Evolutionary conservation across 2,888 invertebrate genomes (phyloP), one percentile per base, ranked within the genome.

Genomic region (Xanthia icteritia): DNA sequence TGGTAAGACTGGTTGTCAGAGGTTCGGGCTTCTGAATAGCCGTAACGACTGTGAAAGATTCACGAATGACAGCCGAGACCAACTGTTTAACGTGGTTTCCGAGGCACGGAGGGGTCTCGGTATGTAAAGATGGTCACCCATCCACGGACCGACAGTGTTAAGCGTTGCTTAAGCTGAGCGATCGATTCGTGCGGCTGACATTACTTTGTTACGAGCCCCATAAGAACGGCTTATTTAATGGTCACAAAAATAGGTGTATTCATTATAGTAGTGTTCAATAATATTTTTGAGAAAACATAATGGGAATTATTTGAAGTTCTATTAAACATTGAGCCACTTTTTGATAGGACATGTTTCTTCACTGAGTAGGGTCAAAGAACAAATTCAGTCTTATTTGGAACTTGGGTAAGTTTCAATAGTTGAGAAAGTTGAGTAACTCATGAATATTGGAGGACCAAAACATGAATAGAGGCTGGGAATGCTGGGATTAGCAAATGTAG

Each of bases 381-480:
- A 56, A 56, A 67, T 67, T 36, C n/a, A 11, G n/a, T n/a, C 36
- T 11, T n/a, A 67, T 67, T 31, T 68, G 15, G 9, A 36, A 67
- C 31, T 60, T 20, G 3, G 27, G 45, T 66, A 31, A 61, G 63
- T 68, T 61, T 68, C 63, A 11, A 11, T n/a, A n/a, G 31, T n/a
- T 11, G 11, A 60, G 36, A 63, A 68, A 63, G 17, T 68, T 68
- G 68, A 36, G 6, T 36, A 63, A 63, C 63, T 68, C n/a, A 36
- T 68, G 17, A 68, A 68, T 68, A 68, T 68, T 11, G 11, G n/a
- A 63, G 11, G 63, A 6, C 17, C 36, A 61, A 63, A n/a, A 63
- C n/a, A 61, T 68, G 63, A 36, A 68, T 36, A 60, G 60, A 63
- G 68, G 36, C 36, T 63, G 11, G 11, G 17, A 61, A 36, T 68